These are phyloP conservation scores for Dermatophagoides farinae DNA, from an alignment of 1,140 invertebrate genomes.

Conservation along the genomic window DNA sequence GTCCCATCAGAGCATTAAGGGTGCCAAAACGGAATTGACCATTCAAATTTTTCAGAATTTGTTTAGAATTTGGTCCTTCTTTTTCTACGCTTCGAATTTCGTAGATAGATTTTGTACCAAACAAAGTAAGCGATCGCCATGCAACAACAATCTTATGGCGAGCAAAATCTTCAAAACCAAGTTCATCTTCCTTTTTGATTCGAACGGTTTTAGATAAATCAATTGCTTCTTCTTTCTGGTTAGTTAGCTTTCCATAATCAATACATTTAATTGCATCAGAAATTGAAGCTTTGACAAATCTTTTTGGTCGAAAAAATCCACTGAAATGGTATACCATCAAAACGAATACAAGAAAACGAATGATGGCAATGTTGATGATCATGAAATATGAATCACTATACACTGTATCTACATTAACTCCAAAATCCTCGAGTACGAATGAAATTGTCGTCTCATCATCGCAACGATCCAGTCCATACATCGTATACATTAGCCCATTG, in stretches of 20 bases:
- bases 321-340: neutral
- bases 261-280: neutral
- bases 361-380: neutral
- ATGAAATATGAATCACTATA: neutral
- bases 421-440: neutral
- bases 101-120: neutral
- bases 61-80: neutral
- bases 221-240: neutral
- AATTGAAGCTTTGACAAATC: neutral
- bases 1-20: constrained; percentile 25
- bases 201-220: neutral
- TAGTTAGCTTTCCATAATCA: neutral
- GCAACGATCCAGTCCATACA: constrained; percentile 3
- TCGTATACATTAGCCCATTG: neutral
- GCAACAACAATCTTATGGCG: neutral
- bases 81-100: neutral
- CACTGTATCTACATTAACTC: neutral
- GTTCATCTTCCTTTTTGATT: neutral
- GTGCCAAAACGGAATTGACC: constrained; percentile 23
- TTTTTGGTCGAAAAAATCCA: neutral
- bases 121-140: neutral
- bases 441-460: neutral
- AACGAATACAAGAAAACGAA: neutral
- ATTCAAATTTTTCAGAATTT: constrained; percentile 5
- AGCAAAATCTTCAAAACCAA: neutral